Conservation (phyloP, 2,113 vertebrate species). For the Manacus vitellinus region DNA sequence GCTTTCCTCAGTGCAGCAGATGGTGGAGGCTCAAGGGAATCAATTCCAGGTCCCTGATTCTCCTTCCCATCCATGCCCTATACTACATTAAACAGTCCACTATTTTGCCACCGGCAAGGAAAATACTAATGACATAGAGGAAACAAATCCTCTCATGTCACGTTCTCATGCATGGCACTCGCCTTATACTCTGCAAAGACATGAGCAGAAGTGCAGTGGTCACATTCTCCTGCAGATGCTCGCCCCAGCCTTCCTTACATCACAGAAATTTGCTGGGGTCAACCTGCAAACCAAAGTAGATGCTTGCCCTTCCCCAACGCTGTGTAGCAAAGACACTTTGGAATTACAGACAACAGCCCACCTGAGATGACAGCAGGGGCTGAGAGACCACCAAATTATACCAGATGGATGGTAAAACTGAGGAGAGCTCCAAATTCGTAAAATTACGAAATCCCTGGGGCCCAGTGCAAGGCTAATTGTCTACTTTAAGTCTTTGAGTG, state of each 20-base stretch:
- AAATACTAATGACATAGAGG: not conserved
- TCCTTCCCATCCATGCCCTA: not conserved
- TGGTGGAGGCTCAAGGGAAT: not conserved
- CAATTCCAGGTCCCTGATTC: not conserved
- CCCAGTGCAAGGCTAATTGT: not conserved
- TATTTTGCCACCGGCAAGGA: not conserved
- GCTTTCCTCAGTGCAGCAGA: not conserved
- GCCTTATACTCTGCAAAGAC: not conserved
- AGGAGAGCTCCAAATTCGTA: not conserved
- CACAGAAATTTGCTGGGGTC: not conserved
- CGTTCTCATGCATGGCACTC: fast-evolving
- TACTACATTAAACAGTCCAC: not conserved
- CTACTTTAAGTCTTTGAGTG: not conserved
- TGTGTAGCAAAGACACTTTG: not conserved
- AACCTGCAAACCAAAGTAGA: not conserved
- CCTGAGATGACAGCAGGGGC: not conserved
- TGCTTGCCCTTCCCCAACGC: not conserved
- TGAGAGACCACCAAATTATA: not conserved
- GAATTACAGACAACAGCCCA: not conserved
- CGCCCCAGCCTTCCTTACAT: not conserved
- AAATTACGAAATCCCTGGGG: not conserved
- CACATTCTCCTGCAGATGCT: not conserved
- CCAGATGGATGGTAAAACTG: not conserved
- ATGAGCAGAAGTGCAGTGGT: not conserved
- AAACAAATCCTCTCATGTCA: not conserved